These are phyloP conservation scores for Rhysida immarginata DNA, from an alignment of 1,140 invertebrate species.

Conservation along the genomic window DNA sequence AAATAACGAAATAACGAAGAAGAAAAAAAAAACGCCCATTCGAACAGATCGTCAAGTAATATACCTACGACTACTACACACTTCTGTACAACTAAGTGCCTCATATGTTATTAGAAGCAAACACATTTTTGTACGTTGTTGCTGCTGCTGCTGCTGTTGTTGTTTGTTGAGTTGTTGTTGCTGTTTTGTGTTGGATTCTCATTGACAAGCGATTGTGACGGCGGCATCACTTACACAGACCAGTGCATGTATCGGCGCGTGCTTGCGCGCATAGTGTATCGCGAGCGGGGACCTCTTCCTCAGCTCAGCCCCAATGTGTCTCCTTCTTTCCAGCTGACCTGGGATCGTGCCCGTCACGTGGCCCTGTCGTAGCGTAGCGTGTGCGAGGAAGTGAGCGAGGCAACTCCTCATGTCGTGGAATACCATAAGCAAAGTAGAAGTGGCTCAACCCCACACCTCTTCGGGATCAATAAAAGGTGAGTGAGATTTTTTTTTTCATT, in stretches of 20 bases:
- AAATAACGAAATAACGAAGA: not conserved
- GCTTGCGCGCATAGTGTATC: not conserved
- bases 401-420: constrained; percentile 19
- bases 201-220: not conserved
- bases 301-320: not conserved
- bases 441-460: constrained; percentile 22
- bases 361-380: not conserved
- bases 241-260: not conserved
- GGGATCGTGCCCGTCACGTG: not conserved
- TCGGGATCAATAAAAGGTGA: constrained; percentile 24
- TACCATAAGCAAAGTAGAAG: constrained; percentile 21
- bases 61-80: no score
- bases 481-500: constrained; percentile 4
- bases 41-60: no score
- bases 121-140: not conserved
- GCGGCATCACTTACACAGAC: not conserved
- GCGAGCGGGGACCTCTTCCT: not conserved
- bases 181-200: not conserved
- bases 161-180: not conserved
- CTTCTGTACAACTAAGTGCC: no score
- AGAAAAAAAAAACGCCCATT: no score
- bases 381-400: not conserved
- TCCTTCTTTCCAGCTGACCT: not conserved
- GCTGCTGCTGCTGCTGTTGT: not conserved
- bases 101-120: no score